A percentile compares a stretch with the other conserved stretches of the same genome.
These are phyloP conservation scores for Sphyrna mokarran DNA, from an alignment of 2,113 vertebrate genomes.

Conservation along the genomic window DNA sequence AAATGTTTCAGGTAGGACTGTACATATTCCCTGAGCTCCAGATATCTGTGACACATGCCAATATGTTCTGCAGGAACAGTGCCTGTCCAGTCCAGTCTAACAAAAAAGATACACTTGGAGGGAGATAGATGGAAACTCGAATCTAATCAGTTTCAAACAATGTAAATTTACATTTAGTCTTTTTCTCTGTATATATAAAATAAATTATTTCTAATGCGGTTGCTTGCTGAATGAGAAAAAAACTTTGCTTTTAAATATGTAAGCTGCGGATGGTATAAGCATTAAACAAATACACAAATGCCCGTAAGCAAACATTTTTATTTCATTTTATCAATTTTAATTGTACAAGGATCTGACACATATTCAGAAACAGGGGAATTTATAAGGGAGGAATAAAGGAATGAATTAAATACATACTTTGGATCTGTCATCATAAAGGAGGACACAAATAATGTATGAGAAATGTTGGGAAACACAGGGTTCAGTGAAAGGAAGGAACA, in stretches of 20 bases:
- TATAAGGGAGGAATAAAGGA: too few relatives aligned
- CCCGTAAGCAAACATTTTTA: background rate
- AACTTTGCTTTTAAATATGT: background rate
- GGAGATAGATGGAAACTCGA: background rate
- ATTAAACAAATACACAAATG: background rate
- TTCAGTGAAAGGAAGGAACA: too few relatives aligned
- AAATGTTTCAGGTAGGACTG: background rate
- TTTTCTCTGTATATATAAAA: background rate
- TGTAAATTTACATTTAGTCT: background rate
- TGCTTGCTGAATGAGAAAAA: background rate
- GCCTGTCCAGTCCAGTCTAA: too few relatives aligned
- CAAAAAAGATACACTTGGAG: background rate
- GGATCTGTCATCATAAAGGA: too few relatives aligned
- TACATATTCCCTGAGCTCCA: background rate
- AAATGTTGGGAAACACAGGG: too few relatives aligned
- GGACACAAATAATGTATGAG: too few relatives aligned
- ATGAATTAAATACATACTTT: too few relatives aligned
- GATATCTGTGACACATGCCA: background rate
- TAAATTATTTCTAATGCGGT: background rate
- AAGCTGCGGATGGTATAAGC: background rate
- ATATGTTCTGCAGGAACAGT: background rate
- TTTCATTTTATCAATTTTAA: background rate
- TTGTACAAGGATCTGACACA: background rate
- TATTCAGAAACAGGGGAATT: too few relatives aligned
- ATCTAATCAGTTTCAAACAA: background rate